Evolutionary conservation across 2,888 invertebrate species (phyloP).

Genomic region (Amiota mariae): DNA sequence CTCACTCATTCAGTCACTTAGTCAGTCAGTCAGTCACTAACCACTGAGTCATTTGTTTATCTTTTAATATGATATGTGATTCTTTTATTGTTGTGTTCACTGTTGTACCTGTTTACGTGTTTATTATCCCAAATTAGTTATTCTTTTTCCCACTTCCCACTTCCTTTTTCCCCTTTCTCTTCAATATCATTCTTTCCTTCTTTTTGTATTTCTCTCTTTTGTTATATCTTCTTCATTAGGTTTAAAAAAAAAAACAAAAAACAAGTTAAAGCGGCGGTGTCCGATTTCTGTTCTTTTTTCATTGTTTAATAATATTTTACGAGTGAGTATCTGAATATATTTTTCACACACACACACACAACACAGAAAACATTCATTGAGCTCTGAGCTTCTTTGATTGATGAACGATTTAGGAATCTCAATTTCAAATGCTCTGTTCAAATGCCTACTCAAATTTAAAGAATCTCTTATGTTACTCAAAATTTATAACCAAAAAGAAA

Average conservation of each 20-base stretch:
- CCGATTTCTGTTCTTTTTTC: too few relatives aligned
- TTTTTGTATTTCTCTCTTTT: not conserved
- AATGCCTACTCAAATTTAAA: not conserved
- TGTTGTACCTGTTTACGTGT: constrained; percentile 7
- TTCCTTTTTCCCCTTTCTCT: not conserved
- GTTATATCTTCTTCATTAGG: constrained; percentile 1
- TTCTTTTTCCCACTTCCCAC: too few relatives aligned
- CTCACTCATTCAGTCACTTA: too few relatives aligned
- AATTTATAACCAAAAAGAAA: too few relatives aligned
- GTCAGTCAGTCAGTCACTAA: not conserved
- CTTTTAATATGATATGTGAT: not conserved
- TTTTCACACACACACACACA: too few relatives aligned
- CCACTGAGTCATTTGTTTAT: not conserved
- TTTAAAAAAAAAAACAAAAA: not conserved
- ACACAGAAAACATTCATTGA: not conserved
- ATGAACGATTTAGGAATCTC: not conserved
- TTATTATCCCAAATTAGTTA: constrained; percentile 11
- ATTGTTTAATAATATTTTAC: too few relatives aligned
- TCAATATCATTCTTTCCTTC: not conserved
- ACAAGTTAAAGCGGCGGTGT: too few relatives aligned
- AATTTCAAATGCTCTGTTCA: not conserved
- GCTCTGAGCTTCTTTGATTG: constrained; percentile 7
- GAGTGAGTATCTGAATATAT: too few relatives aligned
- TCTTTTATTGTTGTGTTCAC: not conserved
- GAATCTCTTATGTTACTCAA: not conserved